phyloP scores from a whole-genome alignment of 1,140 invertebrate genomes.

The Cherax destructor region DNA sequence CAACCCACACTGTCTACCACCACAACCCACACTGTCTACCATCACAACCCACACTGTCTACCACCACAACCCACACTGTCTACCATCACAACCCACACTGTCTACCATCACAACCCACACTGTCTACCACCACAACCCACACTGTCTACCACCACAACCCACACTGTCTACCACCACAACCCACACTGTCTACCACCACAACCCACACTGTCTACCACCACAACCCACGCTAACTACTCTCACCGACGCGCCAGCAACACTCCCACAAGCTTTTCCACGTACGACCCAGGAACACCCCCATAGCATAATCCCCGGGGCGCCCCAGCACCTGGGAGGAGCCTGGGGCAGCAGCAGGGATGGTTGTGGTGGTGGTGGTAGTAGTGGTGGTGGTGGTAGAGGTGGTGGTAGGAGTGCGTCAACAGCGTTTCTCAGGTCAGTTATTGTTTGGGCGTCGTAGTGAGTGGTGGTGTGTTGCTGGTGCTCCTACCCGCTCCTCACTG shows the following conservation, averaged over 20 bases:
- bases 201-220: no score
- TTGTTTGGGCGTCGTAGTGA: background rate
- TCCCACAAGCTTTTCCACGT: background rate
- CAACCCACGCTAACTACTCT: background rate
- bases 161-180: no score
- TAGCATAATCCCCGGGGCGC: no score
- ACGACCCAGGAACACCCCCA: background rate
- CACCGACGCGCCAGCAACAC: background rate
- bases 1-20: no score
- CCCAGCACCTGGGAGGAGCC: background rate
- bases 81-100: no score
- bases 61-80: no score
- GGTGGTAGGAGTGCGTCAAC: background rate
- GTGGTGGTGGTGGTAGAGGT: background rate
- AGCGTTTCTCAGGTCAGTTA: background rate
- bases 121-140: no score
- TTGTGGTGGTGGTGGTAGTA: background rate
- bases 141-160: no score
- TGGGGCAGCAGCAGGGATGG: background rate
- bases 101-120: no score
- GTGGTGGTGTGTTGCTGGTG: background rate
- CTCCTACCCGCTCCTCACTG: background rate
- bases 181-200: no score
- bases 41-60: no score
- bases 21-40: no score